Evolutionary conservation across 2,888 invertebrate genomes (phyloP).

Genomic region (Scelioninae gen. 2): DNA sequence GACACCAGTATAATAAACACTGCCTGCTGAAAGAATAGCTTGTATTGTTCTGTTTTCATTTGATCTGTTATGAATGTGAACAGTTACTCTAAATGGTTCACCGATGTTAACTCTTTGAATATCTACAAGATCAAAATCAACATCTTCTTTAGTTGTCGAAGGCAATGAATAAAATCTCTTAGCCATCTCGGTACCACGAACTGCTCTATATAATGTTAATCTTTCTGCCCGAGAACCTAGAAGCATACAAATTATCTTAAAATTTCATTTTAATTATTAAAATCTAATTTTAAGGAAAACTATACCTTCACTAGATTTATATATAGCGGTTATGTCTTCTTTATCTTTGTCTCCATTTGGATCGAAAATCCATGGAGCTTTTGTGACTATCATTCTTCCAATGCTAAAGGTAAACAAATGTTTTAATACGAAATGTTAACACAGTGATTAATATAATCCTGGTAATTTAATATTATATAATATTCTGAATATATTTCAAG

Average conservation of each 20-base stretch:
- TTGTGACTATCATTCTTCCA: conserved; percentile 85
- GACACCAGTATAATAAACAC: conserved; percentile 87
- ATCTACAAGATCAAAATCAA: conserved; percentile 81
- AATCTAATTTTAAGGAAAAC: conserved; percentile 2
- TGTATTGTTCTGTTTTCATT: conserved; percentile 79
- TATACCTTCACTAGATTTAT: conserved; percentile 83
- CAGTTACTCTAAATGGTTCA: conserved; percentile 81
- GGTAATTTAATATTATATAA: too few relatives aligned
- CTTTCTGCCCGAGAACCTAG: conserved; percentile 83
- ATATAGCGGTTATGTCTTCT: conserved; percentile 82
- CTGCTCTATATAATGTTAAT: conserved; percentile 85
- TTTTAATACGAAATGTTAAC: too few relatives aligned
- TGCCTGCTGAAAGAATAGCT: conserved; percentile 81
- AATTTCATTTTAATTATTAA: background rate
- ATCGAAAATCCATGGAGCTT: conserved; percentile 84
- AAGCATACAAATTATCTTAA: background rate
- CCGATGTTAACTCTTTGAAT: conserved; percentile 84
- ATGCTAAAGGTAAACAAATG: conserved; percentile 77
- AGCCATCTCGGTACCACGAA: conserved; percentile 81
- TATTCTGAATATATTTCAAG: too few relatives aligned
- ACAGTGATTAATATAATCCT: background rate
- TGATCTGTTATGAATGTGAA: conserved; percentile 81
- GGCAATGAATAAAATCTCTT: conserved; percentile 82
- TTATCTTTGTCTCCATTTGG: conserved; percentile 83
- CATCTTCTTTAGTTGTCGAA: conserved; percentile 78